Percentiles rank a stretch among this genome's conserved stretches.
Conservation (phyloP, 2,113 vertebrate species). For the Sclerurus mexicanus region DNA sequence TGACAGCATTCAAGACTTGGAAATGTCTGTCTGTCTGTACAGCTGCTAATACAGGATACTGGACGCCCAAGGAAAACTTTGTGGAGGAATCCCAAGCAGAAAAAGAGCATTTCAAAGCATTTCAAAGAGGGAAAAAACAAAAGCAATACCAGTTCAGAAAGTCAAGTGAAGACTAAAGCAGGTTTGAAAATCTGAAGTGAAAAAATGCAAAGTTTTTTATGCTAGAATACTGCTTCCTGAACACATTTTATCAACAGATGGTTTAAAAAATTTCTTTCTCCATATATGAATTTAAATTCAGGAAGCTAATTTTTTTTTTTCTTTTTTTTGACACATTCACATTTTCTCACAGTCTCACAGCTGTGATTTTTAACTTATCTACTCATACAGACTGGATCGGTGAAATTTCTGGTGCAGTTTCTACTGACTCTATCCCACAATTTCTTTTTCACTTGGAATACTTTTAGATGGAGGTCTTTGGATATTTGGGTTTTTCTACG, state of each 20-base stretch:
- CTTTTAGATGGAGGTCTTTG: neutral
- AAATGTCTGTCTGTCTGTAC: neutral
- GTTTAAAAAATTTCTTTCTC: constrained; percentile 6
- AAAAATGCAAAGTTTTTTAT: neutral
- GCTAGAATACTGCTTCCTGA: neutral
- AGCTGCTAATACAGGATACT: neutral
- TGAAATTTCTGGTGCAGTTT: neutral
- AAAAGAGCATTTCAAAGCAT: neutral
- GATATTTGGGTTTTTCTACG: neutral
- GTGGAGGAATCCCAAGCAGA: neutral
- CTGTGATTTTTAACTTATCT: constrained; percentile 41
- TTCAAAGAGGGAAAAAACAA: neutral
- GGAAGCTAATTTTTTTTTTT: neutral
- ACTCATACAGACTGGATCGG: neutral
- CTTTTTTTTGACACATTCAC: neutral
- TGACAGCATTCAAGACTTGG: neutral
- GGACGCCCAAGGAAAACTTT: neutral
- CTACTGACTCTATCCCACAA: neutral
- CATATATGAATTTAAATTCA: constrained; percentile 21
- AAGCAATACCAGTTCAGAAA: neutral
- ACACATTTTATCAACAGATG: constrained; percentile 47
- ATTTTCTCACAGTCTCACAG: constrained; percentile 27
- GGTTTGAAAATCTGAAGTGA: neutral
- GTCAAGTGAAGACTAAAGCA: neutral
- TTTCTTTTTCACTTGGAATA: neutral